These are phyloP conservation scores for Stigmatopora argus DNA, from an alignment of 2,113 vertebrate species.

Conservation along the genomic window DNA sequence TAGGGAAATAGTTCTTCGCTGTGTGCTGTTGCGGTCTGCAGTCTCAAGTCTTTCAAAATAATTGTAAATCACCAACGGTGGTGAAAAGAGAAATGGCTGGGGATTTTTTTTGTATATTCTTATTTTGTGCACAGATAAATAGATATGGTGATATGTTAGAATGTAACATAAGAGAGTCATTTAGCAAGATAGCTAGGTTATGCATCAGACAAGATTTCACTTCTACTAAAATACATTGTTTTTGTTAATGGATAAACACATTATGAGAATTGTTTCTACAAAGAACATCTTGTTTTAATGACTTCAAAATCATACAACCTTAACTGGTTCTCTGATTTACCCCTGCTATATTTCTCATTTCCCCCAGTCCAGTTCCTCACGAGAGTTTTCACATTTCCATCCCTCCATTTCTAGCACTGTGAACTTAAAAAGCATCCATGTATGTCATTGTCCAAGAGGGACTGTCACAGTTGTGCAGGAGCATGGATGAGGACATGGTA, in stretches of 20 bases:
- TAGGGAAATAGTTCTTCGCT: no score
- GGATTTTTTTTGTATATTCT: no score
- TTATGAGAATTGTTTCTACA: no score
- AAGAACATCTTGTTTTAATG: background rate
- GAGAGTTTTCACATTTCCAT: conserved; percentile 15
- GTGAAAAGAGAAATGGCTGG: no score
- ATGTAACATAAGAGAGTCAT: no score
- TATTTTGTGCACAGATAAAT: no score
- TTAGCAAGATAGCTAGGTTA: no score
- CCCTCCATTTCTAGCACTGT: conserved; percentile 33
- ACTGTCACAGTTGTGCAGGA: conserved; percentile 38
- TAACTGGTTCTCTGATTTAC: background rate
- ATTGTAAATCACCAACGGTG: no score
- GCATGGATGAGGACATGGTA: conserved; percentile 36
- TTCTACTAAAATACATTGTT: conserved; percentile 3
- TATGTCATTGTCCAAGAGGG: conserved; percentile 42
- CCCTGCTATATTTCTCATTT: background rate
- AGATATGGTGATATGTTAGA: no score
- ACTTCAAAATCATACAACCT: background rate
- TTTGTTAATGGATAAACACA: background rate
- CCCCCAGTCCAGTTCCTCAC: conserved; percentile 1
- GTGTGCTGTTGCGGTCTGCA: no score
- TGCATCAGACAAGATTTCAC: conserved; percentile 19
- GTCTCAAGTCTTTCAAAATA: no score
- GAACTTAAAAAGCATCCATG: conserved; percentile 51